A percentile compares a stretch with the other conserved stretches of the same genome.
phyloP scores from a whole-genome alignment of 2,113 vertebrate species.

The Colistium nudipinnis region DNA sequence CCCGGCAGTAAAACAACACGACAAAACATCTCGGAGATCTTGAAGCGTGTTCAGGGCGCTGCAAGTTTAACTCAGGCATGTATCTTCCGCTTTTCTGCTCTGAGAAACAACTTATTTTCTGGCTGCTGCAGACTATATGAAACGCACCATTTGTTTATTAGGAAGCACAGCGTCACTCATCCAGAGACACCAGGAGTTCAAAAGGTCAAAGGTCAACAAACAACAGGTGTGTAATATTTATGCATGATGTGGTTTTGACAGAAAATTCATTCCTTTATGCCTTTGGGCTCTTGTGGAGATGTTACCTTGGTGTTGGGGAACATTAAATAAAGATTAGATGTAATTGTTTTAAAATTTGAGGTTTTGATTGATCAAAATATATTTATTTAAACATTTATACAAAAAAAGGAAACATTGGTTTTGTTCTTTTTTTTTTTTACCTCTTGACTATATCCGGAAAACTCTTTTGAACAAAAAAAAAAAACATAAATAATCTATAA shows the following conservation, averaged over 20 bases:
- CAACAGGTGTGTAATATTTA: conserved; percentile 55
- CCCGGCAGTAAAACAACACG: background rate
- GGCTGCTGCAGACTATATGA: background rate
- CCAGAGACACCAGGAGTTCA: background rate
- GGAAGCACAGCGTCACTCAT: conserved; percentile 29
- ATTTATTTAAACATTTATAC: background rate
- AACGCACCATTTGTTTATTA: conserved; percentile 24
- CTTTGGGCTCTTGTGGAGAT: too few relatives aligned
- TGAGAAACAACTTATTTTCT: background rate
- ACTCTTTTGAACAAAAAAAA: background rate
- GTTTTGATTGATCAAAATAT: background rate
- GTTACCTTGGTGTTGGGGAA: background rate
- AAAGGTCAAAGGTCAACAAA: conserved; percentile 38
- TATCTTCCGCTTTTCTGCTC: background rate
- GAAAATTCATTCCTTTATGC: too few relatives aligned
- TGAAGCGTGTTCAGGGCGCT: conserved; percentile 73
- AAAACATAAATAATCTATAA: background rate
- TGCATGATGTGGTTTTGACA: background rate
- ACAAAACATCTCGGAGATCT: conserved; percentile 53
- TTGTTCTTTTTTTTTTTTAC: background rate
- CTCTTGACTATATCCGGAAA: background rate
- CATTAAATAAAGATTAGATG: background rate
- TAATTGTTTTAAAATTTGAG: too few relatives aligned
- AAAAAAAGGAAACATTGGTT: background rate
- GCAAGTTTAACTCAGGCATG: conserved; percentile 71